Evolutionary conservation across 2,113 vertebrate species (phyloP).

Genomic region (Tor tambroides): DNA sequence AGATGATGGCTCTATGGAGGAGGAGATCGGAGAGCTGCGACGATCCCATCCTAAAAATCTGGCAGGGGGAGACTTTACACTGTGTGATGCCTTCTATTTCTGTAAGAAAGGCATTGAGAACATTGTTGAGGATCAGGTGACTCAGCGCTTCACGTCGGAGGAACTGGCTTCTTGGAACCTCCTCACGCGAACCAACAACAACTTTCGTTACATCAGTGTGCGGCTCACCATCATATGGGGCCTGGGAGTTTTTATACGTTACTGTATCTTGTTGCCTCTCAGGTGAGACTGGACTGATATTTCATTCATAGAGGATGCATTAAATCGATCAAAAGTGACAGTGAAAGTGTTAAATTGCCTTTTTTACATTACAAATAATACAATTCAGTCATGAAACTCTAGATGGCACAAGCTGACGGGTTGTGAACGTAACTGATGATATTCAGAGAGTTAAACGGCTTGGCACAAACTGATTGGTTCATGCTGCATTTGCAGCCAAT

Average conservation of each 20-base stretch:
- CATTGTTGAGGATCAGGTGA: conserved; percentile 94
- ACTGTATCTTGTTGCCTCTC: conserved; percentile 88
- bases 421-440: too few species aligned
- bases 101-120: conserved; percentile 89
- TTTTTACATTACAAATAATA: too few species aligned
- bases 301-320: background rate
- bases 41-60: conserved; percentile 52
- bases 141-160: conserved; percentile 93
- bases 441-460: too few species aligned
- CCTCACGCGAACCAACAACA: conserved; percentile 93
- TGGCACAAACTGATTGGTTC: too few species aligned
- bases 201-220: conserved; percentile 92
- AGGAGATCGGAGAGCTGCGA: conserved; percentile 81
- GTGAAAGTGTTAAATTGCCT: background rate
- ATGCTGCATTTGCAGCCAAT: too few species aligned
- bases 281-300: conserved; percentile 75
- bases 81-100: conserved; percentile 91
- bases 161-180: conserved; percentile 96
- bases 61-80: conserved; percentile 76
- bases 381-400: too few species aligned
- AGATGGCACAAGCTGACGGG: too few species aligned
- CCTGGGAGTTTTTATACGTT: conserved; percentile 87
- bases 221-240: conserved; percentile 90
- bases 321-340: background rate
- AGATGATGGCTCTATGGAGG: conserved; percentile 84